A percentile compares a stretch with the other conserved stretches of the same genome.
Evolutionary conservation across 2,113 vertebrate species (phyloP).

Genomic region (Rallus limicola): DNA sequence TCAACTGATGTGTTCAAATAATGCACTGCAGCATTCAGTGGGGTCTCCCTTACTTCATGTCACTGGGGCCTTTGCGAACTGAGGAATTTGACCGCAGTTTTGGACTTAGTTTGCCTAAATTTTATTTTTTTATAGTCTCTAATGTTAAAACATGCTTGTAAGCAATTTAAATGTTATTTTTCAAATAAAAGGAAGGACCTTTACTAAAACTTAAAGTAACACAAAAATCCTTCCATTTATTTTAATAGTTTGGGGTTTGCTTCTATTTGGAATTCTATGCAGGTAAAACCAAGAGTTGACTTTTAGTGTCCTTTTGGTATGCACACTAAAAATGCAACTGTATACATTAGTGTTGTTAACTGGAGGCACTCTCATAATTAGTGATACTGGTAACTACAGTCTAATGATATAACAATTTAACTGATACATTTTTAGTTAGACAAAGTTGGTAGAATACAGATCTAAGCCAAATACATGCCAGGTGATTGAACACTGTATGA

Average conservation of each 20-base stretch:
- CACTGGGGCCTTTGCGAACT: background rate
- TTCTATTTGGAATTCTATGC: background rate
- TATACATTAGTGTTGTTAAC: background rate
- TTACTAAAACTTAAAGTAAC: background rate
- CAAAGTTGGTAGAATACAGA: background rate
- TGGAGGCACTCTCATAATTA: background rate
- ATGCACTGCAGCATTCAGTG: background rate
- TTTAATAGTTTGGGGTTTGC: background rate
- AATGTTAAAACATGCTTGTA: background rate
- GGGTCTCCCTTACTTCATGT: background rate
- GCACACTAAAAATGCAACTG: background rate
- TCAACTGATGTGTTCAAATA: background rate
- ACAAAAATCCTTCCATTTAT: background rate
- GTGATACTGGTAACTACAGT: background rate
- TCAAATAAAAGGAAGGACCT: background rate
- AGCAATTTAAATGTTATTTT: background rate
- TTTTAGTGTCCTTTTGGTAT: background rate
- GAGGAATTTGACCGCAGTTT: background rate
- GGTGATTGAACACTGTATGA: background rate
- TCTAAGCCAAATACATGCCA: background rate
- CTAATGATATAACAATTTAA: background rate
- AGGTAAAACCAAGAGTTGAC: background rate
- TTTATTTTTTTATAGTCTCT: background rate
- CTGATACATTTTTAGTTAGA: background rate
- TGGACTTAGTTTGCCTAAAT: background rate